Evolutionary conservation across 1,140 invertebrate genomes (phyloP), one percentile per base, ranked within the genome.

Genomic region (Ips typographus): DNA sequence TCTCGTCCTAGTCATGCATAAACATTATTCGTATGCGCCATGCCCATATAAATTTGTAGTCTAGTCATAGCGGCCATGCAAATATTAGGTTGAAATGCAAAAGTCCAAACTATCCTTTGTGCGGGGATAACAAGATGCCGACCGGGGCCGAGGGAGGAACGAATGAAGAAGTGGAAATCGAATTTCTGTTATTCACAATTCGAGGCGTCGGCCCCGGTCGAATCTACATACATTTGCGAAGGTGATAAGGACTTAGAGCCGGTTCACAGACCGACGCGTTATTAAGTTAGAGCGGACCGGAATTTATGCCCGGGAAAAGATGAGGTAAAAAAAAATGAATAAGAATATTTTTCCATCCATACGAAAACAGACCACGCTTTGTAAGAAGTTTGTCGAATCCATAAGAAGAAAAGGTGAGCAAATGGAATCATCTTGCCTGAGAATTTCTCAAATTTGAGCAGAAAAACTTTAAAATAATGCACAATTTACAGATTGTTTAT

Each of bases 111-210:
- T 77, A 77, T 76, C 74, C 76, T 77, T 76, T 77, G 76, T 76
- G 69, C 7, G 67, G 70, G 65, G 73, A 73, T 76, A 76, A 76
- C 74, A 76, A 74, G 73, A 68, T 62, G 58, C 59, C 39, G 39
- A n/a, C n/a, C 38, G 22, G 63, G 57, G 64, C 40, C 62, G 42
- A 41, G 39, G 63, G 65, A 57, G 70, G 41, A 49, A 56, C 72
- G 72, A 74, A 73, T 72, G 76, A 77, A 77, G 76, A 76, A 77
- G 75, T 76, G 73, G 55, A 77, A 78, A 78, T 78, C 75, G 75
- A 78, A 78, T 78, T 78, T 77, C 72, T 72, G 72, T 75, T 76
- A 76, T 74, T 77, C 75, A 76, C 72, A 76, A 77, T 77, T 77
- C 76, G 47, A 61, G 43, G 69, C 72, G 64, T 58, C 67, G 71